Base-by-base conservation (phyloP, 2,888 invertebrate genomes). In the Aethes cnicana region DNA sequence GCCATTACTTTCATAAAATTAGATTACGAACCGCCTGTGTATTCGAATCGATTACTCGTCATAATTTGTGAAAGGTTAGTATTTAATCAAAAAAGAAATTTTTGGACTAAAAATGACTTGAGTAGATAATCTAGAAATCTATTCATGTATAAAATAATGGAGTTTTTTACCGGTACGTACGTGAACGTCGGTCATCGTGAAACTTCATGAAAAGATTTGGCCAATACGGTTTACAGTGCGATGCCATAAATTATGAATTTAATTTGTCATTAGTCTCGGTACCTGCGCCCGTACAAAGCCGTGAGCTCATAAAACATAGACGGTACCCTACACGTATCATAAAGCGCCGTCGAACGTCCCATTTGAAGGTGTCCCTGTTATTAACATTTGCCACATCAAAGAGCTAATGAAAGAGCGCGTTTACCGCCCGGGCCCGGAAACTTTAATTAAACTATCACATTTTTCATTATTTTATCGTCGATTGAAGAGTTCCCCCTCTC, bases 371-470 rank as follows among this genome's bases (percentile, higher is more conserved):
- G 74, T 71, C 67, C n/a, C 66, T 72, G 64, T 71, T 69, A 72
- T 77, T 70, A 76, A 48, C 49, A 53, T 62, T 64, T 71, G 60
- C 63, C 63, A 75, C 77, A 72, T 80, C 81, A 81, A 80, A 79
- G 69, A 63, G 57, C 59, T 72, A 75, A 74, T 72, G 69, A 74
- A 73, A 69, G 66, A 64, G 58, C 68, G 63, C 56, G 54, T 61
- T 67, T 68, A 73, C 66, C 66, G 69, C 66, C 59, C 61, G 66
- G 56, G 62, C 63, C 77, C 81, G 84, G 83, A 84, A 81, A 74
- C 66, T 63, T 69, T 77, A 77, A 82, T 86, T 82, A 84, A 72
- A 69, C 70, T 72, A 80, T 82, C 82, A 79, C 77, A 83, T 83
- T 74, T 78, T 75, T 80, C 75, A 82, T 81, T 73, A 77, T 66